phyloP scores from a whole-genome alignment of 2,888 invertebrate genomes.

The Uloborus plumipes region DNA sequence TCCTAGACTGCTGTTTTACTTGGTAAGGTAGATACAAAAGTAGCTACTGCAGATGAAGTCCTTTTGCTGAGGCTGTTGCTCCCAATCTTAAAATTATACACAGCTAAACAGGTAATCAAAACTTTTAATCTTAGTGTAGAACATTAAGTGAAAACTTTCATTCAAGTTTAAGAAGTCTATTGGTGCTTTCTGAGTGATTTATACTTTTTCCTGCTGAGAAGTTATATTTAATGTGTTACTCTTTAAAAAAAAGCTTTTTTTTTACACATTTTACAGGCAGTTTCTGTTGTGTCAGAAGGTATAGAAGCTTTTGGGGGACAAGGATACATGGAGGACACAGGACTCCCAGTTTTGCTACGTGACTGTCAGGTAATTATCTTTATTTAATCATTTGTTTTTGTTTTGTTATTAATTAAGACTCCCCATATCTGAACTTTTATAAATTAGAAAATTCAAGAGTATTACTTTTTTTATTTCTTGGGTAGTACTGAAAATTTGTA shows the following conservation, averaged over 20 bases:
- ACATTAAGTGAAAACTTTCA: too few relatives aligned
- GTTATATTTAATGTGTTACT: not conserved
- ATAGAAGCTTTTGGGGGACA: slow-evolving; percentile 76
- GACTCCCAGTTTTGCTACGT: slow-evolving; percentile 74
- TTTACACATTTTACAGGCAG: slow-evolving; percentile 68
- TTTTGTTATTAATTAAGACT: too few relatives aligned
- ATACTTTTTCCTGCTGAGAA: not conserved
- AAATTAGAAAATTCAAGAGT: too few relatives aligned
- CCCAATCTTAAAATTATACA: slow-evolving; percentile 75
- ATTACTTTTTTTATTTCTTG: too few relatives aligned
- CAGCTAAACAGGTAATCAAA: slow-evolving; percentile 73
- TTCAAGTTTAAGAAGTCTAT: too few relatives aligned
- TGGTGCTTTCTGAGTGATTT: too few relatives aligned
- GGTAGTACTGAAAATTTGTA: too few relatives aligned
- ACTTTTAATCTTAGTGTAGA: too few relatives aligned
- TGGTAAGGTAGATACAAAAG: slow-evolving; percentile 72
- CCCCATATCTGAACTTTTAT: too few relatives aligned
- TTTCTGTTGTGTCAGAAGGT: slow-evolving; percentile 74
- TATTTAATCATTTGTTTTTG: not conserved
- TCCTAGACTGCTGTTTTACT: slow-evolving; percentile 69
- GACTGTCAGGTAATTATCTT: slow-evolving; percentile 74
- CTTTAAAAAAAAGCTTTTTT: not conserved
- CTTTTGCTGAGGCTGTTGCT: slow-evolving; percentile 74
- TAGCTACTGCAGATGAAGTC: slow-evolving; percentile 71
- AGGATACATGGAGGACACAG: slow-evolving; percentile 76